A percentile compares a stretch with the other conserved stretches of the same genome.
phyloP scores from a whole-genome alignment of 2,113 vertebrate genomes.

The Mus pahari region DNA sequence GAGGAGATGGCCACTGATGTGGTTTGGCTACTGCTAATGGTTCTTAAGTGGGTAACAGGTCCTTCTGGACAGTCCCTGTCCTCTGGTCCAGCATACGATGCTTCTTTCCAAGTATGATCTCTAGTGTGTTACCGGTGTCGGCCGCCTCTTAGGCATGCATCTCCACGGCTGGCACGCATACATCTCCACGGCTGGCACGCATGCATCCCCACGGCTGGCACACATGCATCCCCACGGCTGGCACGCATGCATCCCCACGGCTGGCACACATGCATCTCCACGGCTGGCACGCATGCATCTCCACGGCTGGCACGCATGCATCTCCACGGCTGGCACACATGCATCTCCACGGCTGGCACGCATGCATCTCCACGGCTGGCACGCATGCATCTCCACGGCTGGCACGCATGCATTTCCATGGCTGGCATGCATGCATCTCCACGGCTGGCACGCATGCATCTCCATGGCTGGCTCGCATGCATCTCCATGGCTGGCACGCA shows the following conservation, averaged over 20 bases:
- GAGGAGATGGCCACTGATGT: background rate
- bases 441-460: too few species aligned
- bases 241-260: too few species aligned
- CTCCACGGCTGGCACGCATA: background rate
- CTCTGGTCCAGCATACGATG: background rate
- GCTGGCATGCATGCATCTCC: background rate
- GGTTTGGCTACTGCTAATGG: background rate
- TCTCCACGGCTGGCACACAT: background rate
- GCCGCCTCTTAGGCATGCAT: background rate
- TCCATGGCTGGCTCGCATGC: background rate
- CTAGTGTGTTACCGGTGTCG: accelerated
- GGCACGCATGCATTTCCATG: too few species aligned
- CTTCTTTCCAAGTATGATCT: background rate
- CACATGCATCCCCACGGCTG: too few species aligned
- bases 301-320: too few species aligned
- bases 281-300: background rate
- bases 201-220: too few species aligned
- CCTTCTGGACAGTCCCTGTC: background rate
- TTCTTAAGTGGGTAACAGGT: accelerated
- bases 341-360: background rate
- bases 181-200: background rate
- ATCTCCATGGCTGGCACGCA: background rate
- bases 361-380: background rate
- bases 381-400: background rate
- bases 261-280: background rate